Base-by-base conservation (phyloP, 2,797 vertebrate species). In the Phylloscopus collybita region DNA sequence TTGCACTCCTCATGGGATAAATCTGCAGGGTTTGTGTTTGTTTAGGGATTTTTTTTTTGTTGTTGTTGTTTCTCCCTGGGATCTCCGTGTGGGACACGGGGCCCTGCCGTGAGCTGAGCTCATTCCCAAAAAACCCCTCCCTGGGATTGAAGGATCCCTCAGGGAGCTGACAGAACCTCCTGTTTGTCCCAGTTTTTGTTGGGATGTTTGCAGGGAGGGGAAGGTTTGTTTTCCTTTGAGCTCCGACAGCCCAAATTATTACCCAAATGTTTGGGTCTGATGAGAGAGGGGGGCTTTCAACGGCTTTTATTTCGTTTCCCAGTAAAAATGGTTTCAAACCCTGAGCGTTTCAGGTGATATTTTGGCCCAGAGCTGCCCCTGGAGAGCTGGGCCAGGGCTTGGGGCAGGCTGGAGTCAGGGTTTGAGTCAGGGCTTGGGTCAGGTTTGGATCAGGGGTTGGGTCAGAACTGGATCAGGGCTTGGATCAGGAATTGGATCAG, bases 361-460 rank as follows among this genome's bases (percentile, higher is more conserved):
- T 80, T 34, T 34, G 34, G 34, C 34, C 34, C 53, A 22, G 64
- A 40, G 34, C 23, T 59, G 62, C 29, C 29, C 34, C 14, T 32
- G 62, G n/a, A 8, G 21, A 32, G 51, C n/a, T 47, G 51, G 62
- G 22, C 11, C 1, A 1, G 42, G 51, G 6, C 2, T 53, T 34
- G 60, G 49, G 7, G n/a, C 2, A 3, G 19, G 19, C 1, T 76
- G n/a, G 45, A 34, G 10, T 38, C 5, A 2, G 44, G 1, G 9
- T 20, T 4, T 1, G 45, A 29, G 10, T 38, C 16, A 16, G 42
- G 16, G 42, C 42, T n/a, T 5, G 21, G 34, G 1, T 38, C 1
- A 2, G 27, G 6, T 5, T 70, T 17, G 29, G 49, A 13, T 40
- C 5, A 2, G 34, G 34, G 34, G 7, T 34, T 34, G 34, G 34